Evolutionary conservation across 2,888 invertebrate species (phyloP).

Genomic region (Noctua pronuba): DNA sequence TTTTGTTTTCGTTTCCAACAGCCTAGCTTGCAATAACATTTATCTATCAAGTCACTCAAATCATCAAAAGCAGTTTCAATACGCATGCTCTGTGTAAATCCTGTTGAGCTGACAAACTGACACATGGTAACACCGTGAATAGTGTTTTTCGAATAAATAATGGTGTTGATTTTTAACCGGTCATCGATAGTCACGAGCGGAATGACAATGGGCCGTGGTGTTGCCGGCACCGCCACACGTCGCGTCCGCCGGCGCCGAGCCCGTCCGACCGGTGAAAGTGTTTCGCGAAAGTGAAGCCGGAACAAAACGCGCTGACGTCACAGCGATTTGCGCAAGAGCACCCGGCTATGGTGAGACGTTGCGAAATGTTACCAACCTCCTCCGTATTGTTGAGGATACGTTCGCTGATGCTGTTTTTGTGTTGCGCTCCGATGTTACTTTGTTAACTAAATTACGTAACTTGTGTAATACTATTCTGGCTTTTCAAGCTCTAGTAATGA

Average conservation of each 20-base stretch:
- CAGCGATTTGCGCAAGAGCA: conserved; percentile 86
- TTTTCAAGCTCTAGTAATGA: conserved; percentile 60
- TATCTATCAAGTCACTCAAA: conserved; percentile 12
- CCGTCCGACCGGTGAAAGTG: conserved; percentile 86
- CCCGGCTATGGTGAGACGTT: conserved; percentile 79
- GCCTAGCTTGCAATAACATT: neutral
- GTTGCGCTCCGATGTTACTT: conserved; percentile 63
- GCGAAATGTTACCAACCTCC: conserved; percentile 84
- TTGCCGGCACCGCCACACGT: conserved; percentile 65
- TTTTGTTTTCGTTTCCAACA: conserved; percentile 20
- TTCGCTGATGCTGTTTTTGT: conserved; percentile 71
- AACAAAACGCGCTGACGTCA: conserved; percentile 87
- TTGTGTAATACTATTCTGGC: conserved; percentile 66
- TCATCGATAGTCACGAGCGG: conserved; percentile 73
- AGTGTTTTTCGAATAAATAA: conserved; percentile 75
- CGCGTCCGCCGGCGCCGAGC: conserved; percentile 74
- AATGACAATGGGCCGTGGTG: conserved; percentile 76
- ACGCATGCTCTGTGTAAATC: conserved; percentile 21
- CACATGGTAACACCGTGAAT: conserved; percentile 53
- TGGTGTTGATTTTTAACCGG: conserved; percentile 73
- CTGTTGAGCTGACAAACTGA: conserved; percentile 15
- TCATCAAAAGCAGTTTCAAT: conserved; percentile 20
- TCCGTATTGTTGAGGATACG: conserved; percentile 77
- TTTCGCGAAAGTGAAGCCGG: conserved; percentile 90
- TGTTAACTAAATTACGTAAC: conserved; percentile 66